Evolutionary conservation across 2,113 vertebrate species (phyloP).

Genomic region (Herpailurus yagouaroundi): DNA sequence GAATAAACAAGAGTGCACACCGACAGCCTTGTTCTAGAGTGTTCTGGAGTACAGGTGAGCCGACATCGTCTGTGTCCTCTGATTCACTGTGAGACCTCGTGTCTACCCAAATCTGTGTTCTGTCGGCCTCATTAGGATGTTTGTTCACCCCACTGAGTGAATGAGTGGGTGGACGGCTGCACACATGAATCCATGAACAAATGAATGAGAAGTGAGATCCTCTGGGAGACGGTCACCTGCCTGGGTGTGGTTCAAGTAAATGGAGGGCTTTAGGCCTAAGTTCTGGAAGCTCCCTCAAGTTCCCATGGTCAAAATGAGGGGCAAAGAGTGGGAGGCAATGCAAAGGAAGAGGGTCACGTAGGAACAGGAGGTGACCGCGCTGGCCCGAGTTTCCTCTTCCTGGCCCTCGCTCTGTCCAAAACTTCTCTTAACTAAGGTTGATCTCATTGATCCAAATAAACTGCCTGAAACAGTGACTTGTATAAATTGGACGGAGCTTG

Average conservation of each 20-base stretch:
- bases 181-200: background rate
- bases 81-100: accelerated
- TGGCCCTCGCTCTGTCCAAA: background rate
- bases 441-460: background rate
- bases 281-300: background rate
- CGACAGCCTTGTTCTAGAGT: background rate
- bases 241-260: background rate
- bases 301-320: too few species aligned
- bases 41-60: background rate
- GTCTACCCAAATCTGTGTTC: too few species aligned
- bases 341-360: accelerated
- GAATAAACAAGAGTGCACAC: background rate
- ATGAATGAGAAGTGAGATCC: too few species aligned
- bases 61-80: accelerated
- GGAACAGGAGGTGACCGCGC: accelerated
- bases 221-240: too few species aligned
- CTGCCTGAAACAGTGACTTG: background rate
- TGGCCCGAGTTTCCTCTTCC: background rate
- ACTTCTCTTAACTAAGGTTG: background rate
- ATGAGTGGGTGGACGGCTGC: too few species aligned
- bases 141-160: too few species aligned
- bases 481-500: background rate
- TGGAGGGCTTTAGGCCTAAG: accelerated
- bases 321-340: too few species aligned
- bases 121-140: too few species aligned